Conservation (phyloP, 2,113 vertebrate species). For the Chlorodrepanis virens region DNA sequence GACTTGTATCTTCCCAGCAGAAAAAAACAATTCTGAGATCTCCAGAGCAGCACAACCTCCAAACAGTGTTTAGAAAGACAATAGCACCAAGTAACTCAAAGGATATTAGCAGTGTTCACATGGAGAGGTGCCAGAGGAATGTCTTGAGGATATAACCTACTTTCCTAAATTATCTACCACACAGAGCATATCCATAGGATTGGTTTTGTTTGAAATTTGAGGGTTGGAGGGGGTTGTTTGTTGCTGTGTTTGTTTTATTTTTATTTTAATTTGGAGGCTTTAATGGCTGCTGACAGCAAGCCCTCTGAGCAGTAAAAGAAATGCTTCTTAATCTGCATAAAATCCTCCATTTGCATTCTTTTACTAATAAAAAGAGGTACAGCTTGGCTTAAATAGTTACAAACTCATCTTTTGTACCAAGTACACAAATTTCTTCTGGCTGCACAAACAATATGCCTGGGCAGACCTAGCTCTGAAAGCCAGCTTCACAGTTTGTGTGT, state of each 20-base stretch:
- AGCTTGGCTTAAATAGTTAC: not conserved
- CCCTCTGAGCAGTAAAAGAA: not conserved
- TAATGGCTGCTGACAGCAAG: not conserved
- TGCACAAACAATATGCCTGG: not conserved
- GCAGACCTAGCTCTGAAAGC: not conserved
- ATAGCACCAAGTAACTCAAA: not conserved
- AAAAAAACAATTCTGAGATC: not conserved
- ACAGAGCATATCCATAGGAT: not conserved
- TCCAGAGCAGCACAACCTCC: not conserved
- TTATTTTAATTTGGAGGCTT: not conserved
- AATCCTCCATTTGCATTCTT: not conserved
- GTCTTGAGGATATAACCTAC: not conserved
- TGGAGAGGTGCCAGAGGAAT: not conserved
- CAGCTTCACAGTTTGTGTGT: rapidly evolving
- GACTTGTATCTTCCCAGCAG: not conserved
- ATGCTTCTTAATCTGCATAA: not conserved
- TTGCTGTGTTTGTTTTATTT: not conserved
- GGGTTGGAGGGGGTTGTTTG: not conserved
- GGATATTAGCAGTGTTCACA: not conserved
- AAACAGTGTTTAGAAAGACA: not conserved
- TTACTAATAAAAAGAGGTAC: not conserved
- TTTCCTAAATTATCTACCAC: not conserved
- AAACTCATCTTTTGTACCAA: not conserved
- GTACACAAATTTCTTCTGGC: not conserved
- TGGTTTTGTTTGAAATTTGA: not conserved